Percentiles rank a stretch among this genome's conserved stretches.
phyloP scores from a whole-genome alignment of 2,888 invertebrate species.

The Andrena hattorfiana region DNA sequence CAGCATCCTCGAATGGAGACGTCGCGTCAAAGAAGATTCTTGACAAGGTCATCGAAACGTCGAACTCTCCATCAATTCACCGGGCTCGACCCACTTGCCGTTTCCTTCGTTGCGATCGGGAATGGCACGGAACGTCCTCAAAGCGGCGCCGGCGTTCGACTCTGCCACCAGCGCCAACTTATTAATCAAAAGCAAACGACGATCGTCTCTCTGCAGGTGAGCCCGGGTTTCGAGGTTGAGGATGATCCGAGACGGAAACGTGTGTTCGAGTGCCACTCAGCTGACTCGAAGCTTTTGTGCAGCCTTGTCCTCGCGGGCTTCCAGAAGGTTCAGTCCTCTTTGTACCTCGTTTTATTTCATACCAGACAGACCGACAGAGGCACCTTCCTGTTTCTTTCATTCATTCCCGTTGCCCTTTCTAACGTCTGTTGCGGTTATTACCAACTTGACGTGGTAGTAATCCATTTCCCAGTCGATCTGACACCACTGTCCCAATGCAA shows the following conservation, averaged over 20 bases:
- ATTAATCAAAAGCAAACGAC: constrained; percentile 45
- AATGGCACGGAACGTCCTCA: neutral
- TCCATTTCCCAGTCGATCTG: neutral
- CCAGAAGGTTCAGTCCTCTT: constrained; percentile 64
- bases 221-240: constrained; percentile 50
- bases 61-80: neutral
- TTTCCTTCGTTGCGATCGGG: neutral
- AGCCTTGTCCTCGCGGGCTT: constrained; percentile 49
- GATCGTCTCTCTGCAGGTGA: constrained; percentile 25
- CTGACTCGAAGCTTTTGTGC: constrained; percentile 57
- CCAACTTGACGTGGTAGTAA: neutral
- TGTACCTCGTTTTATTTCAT: constrained; percentile 54
- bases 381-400: neutral
- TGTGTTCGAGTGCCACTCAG: constrained; percentile 60
- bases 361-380: constrained; percentile 29
- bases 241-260: constrained; percentile 54
- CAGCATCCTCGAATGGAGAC: neutral
- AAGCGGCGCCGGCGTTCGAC: constrained; percentile 8
- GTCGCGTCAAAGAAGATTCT: neutral
- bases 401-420: neutral
- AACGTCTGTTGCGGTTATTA: constrained; percentile 1
- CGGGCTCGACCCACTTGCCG: neutral
- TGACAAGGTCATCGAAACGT: neutral
- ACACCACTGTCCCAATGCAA: neutral
- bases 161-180: constrained; percentile 18